Percentiles rank a stretch among this genome's conserved stretches.
These are phyloP conservation scores for Pomatostomus ruficeps DNA, from an alignment of 2,113 vertebrate genomes.

Conservation along the genomic window DNA sequence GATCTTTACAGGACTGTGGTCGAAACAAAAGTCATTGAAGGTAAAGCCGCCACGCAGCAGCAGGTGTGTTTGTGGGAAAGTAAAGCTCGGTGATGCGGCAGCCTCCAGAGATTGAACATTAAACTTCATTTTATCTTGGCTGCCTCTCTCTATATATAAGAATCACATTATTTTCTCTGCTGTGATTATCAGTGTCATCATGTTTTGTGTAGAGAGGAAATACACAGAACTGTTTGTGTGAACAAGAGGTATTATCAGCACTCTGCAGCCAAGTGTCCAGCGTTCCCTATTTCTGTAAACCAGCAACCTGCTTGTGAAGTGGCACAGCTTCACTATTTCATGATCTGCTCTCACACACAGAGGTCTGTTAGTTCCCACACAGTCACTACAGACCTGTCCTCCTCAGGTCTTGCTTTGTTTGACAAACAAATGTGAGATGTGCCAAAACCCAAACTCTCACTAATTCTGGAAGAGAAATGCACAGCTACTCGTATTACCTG, in stretches of 20 bases:
- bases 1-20: constrained; percentile 23
- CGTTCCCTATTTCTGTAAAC: neutral
- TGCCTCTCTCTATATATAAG: neutral
- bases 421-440: neutral
- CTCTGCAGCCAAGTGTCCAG: neutral
- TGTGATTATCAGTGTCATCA: neutral
- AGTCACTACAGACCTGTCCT: neutral
- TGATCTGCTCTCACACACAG: neutral
- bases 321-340: neutral
- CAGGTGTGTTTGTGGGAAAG: constrained; percentile 53
- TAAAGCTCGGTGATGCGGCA: neutral
- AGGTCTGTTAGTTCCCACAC: neutral
- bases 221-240: neutral
- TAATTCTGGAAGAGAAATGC: neutral
- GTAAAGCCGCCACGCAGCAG: constrained; percentile 14
- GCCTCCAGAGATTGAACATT: constrained; percentile 10
- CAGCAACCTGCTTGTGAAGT: neutral
- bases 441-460: neutral
- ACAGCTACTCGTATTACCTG: fast-evolving
- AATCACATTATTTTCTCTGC: neutral
- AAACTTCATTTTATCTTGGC: neutral
- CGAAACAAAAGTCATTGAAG: constrained; percentile 45
- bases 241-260: neutral
- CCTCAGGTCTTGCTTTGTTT: neutral
- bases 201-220: neutral